phyloP scores from a whole-genome alignment of 2,888 invertebrate genomes.

The Stenolophus ochropezus region DNA sequence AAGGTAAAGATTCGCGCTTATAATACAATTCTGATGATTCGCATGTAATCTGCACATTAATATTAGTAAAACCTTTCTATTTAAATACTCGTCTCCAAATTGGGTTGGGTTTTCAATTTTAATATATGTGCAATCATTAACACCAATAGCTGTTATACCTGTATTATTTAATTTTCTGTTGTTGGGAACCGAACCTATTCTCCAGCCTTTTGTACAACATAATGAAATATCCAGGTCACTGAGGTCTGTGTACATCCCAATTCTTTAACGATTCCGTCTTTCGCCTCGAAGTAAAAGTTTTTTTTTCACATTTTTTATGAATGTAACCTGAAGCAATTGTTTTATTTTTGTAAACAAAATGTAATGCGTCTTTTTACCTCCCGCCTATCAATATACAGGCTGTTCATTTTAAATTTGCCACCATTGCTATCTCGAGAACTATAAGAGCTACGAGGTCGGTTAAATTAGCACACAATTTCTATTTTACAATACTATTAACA shows the following conservation, averaged over 20 bases:
- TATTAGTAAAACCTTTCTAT: conserved; percentile 61
- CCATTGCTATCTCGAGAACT: too few relatives aligned
- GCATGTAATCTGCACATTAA: conserved; percentile 62
- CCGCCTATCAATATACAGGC: too few relatives aligned
- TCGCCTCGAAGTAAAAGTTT: too few relatives aligned
- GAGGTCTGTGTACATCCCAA: conserved; percentile 51
- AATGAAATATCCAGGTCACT: conserved; percentile 36
- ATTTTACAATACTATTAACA: too few relatives aligned
- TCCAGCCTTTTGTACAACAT: not conserved
- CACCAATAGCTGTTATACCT: conserved; percentile 52
- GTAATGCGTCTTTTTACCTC: too few relatives aligned
- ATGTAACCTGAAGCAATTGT: too few relatives aligned
- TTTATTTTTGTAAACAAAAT: too few relatives aligned
- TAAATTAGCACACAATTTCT: too few relatives aligned
- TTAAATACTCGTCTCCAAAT: conserved; percentile 62
- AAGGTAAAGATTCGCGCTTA: too few relatives aligned
- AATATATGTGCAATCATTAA: conserved; percentile 61
- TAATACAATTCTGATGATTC: conserved; percentile 59
- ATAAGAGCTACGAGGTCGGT: too few relatives aligned
- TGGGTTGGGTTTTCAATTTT: conserved; percentile 56
- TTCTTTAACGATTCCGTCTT: conserved; percentile 55
- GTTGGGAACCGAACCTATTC: conserved; percentile 51
- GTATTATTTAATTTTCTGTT: not conserved
- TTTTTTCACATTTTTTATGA: too few relatives aligned
- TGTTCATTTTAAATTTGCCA: too few relatives aligned